Evolutionary conservation across 2,113 vertebrate genomes (phyloP).

Genomic region (Eonycteris spelaea): DNA sequence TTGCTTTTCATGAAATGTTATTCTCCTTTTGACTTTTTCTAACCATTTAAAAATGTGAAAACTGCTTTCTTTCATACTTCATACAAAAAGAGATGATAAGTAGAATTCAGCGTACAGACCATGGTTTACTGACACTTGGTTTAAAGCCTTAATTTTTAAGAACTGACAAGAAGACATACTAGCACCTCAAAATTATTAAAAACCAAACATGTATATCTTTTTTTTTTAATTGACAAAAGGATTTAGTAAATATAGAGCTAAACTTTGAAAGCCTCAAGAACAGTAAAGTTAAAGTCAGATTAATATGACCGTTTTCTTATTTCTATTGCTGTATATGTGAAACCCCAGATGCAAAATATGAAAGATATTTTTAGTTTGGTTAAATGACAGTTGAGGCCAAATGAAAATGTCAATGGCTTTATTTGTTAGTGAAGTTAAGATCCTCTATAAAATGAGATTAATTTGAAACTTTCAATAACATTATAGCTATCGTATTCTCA

Average conservation of each 20-base stretch:
- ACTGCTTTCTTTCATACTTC: background rate
- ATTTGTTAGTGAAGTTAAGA: background rate
- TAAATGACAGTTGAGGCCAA: background rate
- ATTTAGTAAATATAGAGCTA: background rate
- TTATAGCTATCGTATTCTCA: background rate
- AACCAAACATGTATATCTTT: background rate
- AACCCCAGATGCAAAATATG: background rate
- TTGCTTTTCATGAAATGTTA: background rate
- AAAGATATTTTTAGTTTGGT: background rate
- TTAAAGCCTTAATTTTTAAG: slow-evolving; percentile 19
- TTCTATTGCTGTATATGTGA: background rate
- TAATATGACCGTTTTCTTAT: background rate
- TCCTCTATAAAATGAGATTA: background rate
- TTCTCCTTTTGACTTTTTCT: background rate
- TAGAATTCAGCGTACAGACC: background rate
- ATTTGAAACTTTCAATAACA: background rate
- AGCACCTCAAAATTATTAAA: background rate
- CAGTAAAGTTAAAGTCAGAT: background rate
- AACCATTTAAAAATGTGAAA: background rate
- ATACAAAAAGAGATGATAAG: background rate
- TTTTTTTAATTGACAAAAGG: background rate
- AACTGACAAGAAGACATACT: background rate
- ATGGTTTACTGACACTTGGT: background rate
- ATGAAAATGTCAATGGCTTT: background rate
- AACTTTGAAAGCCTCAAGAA: background rate